Conservation (phyloP, 2,113 vertebrate genomes). For the Chinchilla lanigera region DNA sequence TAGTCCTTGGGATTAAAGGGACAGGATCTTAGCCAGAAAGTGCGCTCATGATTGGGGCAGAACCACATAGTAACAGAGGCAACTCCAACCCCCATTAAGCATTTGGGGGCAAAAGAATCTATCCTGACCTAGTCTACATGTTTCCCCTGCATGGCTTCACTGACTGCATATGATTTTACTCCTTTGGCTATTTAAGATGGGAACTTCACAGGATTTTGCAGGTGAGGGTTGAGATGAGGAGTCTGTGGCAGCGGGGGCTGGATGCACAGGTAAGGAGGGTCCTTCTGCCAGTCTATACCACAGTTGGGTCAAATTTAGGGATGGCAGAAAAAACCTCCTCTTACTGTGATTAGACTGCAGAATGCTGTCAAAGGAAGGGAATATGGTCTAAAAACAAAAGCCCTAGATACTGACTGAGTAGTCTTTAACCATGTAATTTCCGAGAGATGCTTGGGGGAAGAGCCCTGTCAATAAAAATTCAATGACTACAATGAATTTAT, state of each 20-base stretch:
- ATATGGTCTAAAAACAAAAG: neutral
- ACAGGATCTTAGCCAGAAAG: neutral
- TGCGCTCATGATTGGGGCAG: neutral
- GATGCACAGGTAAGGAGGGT: rapidly evolving
- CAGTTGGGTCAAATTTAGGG: neutral
- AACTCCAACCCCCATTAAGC: neutral
- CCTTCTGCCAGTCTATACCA: neutral
- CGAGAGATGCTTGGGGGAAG: neutral
- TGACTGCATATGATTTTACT: neutral
- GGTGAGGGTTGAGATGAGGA: neutral
- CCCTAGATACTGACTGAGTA: neutral
- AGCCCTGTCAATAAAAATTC: neutral
- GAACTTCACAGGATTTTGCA: neutral
- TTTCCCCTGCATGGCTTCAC: neutral
- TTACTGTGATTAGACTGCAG: neutral
- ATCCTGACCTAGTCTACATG: neutral
- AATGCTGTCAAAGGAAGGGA: neutral
- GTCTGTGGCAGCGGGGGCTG: neutral
- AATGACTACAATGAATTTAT: too few species aligned
- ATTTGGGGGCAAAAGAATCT: neutral
- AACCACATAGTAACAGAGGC: neutral
- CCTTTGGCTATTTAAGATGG: neutral
- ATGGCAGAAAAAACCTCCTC: neutral
- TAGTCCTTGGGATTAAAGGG: constrained; percentile 20
- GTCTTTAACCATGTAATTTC: neutral